Evolutionary conservation across 2,888 invertebrate genomes (phyloP).

Genomic region (Hyppa rectilinea): DNA sequence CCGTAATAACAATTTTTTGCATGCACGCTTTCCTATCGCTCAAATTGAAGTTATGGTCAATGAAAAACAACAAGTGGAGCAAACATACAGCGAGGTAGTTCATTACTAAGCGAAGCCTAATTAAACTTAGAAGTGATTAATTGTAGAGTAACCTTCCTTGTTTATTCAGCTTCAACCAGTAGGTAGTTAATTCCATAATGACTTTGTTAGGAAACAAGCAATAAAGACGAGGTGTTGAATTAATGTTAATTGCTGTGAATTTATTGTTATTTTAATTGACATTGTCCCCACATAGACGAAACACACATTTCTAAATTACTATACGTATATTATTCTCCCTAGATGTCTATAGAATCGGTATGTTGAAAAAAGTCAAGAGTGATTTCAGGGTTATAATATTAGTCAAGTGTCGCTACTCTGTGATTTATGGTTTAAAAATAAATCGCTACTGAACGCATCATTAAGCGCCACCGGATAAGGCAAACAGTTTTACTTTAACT

Average conservation of each 20-base stretch:
- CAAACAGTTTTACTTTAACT: conserved; percentile 54
- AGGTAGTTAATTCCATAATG: conserved; percentile 71
- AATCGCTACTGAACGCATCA: conserved; percentile 76
- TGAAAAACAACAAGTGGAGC: conserved; percentile 25
- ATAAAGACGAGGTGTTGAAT: conserved; percentile 66
- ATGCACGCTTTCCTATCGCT: background rate
- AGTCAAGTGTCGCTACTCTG: conserved; percentile 64
- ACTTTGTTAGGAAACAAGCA: conserved; percentile 70
- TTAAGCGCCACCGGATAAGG: conserved; percentile 77
- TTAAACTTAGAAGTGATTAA: conserved; percentile 80
- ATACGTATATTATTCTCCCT: background rate
- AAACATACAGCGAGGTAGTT: conserved; percentile 57
- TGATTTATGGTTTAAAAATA: conserved; percentile 75
- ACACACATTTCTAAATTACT: conserved; percentile 5
- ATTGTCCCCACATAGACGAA: conserved; percentile 8
- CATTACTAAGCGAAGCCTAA: conserved; percentile 76
- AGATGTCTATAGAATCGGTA: background rate
- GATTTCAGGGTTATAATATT: conserved; percentile 67
- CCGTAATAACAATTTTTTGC: background rate
- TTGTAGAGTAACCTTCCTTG: conserved; percentile 80
- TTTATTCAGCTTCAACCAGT: conserved; percentile 73
- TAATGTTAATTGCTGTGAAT: conserved; percentile 62
- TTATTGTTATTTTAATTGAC: conserved; percentile 14
- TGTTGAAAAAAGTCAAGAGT: conserved; percentile 1
- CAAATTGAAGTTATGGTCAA: conserved; percentile 33